Conservation (phyloP, 2,113 vertebrate species). For the Epinephelus cyanopodus region DNA sequence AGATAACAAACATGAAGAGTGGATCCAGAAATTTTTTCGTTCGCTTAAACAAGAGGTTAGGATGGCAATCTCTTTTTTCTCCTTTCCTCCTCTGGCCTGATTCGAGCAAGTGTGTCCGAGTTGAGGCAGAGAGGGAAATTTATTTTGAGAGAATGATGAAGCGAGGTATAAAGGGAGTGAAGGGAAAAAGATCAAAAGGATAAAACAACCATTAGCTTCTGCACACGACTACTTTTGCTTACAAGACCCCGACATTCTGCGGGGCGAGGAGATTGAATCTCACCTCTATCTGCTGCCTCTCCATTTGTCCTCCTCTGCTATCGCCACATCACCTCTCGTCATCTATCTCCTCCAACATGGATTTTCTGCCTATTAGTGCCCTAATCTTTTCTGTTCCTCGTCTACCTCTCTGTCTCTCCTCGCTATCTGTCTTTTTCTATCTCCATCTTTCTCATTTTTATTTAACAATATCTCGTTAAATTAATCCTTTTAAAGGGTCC, state of each 20-base stretch:
- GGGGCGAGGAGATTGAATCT: constrained; percentile 74
- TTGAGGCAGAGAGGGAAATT: constrained; percentile 39
- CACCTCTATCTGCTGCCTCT: constrained; percentile 66
- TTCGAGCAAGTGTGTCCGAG: constrained; percentile 43
- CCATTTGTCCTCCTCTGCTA: constrained; percentile 72
- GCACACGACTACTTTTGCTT: constrained; percentile 69
- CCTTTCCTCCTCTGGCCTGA: constrained; percentile 20
- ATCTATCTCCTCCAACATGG: constrained; percentile 69
- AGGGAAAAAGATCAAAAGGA: constrained; percentile 72
- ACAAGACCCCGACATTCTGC: constrained; percentile 64
- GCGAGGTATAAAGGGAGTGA: constrained; percentile 43
- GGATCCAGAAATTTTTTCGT: constrained; percentile 13
- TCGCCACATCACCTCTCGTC: constrained; percentile 70
- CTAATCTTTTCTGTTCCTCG: constrained; percentile 65
- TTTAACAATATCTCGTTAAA: constrained; percentile 19
- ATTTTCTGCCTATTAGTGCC: constrained; percentile 76
- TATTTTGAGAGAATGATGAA: constrained; percentile 69
- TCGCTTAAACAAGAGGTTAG: constrained; percentile 8
- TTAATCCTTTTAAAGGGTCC: neutral
- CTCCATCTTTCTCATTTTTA: constrained; percentile 21
- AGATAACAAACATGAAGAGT: neutral
- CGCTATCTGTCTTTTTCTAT: constrained; percentile 27
- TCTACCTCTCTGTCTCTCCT: constrained; percentile 35
- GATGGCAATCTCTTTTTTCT: constrained; percentile 1
- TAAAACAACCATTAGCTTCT: constrained; percentile 80